Conservation (phyloP, 1,140 invertebrate species). For the Mylabris phalerata region DNA sequence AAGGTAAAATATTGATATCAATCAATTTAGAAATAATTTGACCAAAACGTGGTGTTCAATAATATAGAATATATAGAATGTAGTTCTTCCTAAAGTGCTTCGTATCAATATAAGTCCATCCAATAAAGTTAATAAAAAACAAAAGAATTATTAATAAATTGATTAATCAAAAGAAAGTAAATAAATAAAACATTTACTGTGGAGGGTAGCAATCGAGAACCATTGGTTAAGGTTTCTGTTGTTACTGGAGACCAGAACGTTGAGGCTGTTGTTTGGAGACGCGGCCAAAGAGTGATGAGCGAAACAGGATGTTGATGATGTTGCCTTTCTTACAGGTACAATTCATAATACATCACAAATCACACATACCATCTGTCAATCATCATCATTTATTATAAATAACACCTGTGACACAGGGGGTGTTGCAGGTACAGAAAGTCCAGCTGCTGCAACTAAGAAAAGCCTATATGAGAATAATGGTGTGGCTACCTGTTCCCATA, state of each 20-base stretch:
- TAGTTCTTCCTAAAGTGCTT: slow-evolving; percentile 17
- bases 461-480: slow-evolving; percentile 67
- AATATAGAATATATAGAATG: slow-evolving; percentile 7
- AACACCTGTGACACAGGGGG: slow-evolving; percentile 38
- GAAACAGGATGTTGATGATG: slow-evolving; percentile 89
- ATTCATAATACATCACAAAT: slow-evolving; percentile 30
- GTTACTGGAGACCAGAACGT: slow-evolving; percentile 39
- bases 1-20: too few relatives aligned
- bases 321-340: slow-evolving; percentile 82
- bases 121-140: neutral
- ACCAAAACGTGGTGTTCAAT: slow-evolving; percentile 18
- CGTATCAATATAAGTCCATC: slow-evolving; percentile 15
- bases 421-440: slow-evolving; percentile 57
- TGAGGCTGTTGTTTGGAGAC: slow-evolving; percentile 44
- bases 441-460: slow-evolving; percentile 58
- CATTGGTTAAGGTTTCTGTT: slow-evolving; percentile 42
- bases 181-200: slow-evolving; percentile 27
- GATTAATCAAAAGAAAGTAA: neutral
- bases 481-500: slow-evolving; percentile 81
- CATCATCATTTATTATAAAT: slow-evolving; percentile 36
- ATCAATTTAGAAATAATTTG: neutral
- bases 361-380: slow-evolving; percentile 36
- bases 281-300: slow-evolving; percentile 52
- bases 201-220: slow-evolving; percentile 36
- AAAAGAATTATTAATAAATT: too few relatives aligned